Evolutionary conservation across 2,888 invertebrate genomes (phyloP).

Genomic region (Stenotaenia linearis): DNA sequence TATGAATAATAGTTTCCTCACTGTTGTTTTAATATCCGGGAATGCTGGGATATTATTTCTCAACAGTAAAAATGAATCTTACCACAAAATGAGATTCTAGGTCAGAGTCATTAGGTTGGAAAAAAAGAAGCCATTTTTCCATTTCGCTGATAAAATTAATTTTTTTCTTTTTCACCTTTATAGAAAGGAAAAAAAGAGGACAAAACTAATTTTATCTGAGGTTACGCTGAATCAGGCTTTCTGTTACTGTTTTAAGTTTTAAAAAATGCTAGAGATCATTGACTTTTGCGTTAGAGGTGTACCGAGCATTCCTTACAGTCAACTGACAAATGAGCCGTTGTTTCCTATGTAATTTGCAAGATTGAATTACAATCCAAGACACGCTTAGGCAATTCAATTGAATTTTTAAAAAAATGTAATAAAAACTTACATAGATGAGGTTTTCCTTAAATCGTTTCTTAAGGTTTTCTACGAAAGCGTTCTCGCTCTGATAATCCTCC

Average conservation of each 20-base stretch:
- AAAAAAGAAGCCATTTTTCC: background rate
- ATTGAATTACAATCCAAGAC: background rate
- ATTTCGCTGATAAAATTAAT: background rate
- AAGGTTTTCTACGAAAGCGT: constrained; percentile 80
- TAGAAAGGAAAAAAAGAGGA: background rate
- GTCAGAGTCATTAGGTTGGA: background rate
- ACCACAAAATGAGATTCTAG: background rate
- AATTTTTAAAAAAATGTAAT: background rate
- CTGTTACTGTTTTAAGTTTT: background rate
- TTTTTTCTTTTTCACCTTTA: background rate
- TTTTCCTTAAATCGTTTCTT: constrained; percentile 77
- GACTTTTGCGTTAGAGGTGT: background rate
- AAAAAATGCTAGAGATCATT: background rate
- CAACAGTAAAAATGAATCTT: background rate
- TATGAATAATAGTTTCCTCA: background rate
- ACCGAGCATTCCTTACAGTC: background rate
- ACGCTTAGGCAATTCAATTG: too few species aligned
- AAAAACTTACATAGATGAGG: constrained; percentile 76
- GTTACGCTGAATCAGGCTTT: background rate
- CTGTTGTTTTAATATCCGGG: constrained; percentile 1
- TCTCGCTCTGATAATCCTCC: constrained; percentile 73
- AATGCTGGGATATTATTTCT: background rate
- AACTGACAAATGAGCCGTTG: background rate
- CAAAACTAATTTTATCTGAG: background rate
- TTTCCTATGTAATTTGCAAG: background rate